A percentile compares a stretch with the other conserved stretches of the same genome.
Conservation (phyloP, 92 coral and sea anemone genomes). For the Bergia sp. region DNA sequence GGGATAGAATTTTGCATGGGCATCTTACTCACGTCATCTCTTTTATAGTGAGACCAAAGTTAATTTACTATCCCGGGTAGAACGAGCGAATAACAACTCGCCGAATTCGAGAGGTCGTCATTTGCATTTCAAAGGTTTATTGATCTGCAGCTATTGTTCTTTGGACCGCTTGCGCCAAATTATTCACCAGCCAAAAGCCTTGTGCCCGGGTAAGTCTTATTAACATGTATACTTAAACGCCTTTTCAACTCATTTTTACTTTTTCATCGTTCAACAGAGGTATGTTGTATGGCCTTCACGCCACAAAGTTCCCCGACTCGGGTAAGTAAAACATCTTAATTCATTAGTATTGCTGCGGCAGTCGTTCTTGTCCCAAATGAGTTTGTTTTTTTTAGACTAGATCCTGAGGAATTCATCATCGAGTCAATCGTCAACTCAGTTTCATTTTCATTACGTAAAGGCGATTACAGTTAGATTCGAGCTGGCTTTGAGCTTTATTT, state of each 20-base stretch:
- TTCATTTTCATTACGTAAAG: neutral
- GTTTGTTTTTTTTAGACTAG: conserved; percentile 8
- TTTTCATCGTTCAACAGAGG: conserved; percentile 63
- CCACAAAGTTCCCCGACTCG: conserved; percentile 91
- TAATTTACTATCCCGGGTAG: conserved; percentile 43
- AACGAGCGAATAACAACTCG: conserved; percentile 25
- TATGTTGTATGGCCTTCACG: conserved; percentile 93
- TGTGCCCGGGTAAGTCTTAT: conserved; percentile 27
- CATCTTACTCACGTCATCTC: conserved; percentile 14
- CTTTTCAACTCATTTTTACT: conserved; percentile 19
- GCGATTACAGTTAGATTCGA: neutral
- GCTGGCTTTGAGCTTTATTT: neutral
- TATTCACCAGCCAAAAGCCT: conserved; percentile 33
- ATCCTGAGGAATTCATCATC: conserved; percentile 36
- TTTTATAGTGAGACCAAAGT: conserved; percentile 8
- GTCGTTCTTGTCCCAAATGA: neutral
- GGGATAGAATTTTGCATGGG: neutral
- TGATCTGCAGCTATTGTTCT: conserved; percentile 38
- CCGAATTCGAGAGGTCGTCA: conserved; percentile 42
- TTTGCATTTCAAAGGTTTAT: conserved; percentile 68
- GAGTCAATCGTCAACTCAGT: conserved; percentile 10
- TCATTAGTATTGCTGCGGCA: neutral
- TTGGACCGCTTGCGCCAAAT: conserved; percentile 28
- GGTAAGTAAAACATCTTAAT: conserved; percentile 55
- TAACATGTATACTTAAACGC: conserved; percentile 26